phyloP scores from a whole-genome alignment of 2,113 vertebrate genomes.

The Ptychochromis oligacanthus region DNA sequence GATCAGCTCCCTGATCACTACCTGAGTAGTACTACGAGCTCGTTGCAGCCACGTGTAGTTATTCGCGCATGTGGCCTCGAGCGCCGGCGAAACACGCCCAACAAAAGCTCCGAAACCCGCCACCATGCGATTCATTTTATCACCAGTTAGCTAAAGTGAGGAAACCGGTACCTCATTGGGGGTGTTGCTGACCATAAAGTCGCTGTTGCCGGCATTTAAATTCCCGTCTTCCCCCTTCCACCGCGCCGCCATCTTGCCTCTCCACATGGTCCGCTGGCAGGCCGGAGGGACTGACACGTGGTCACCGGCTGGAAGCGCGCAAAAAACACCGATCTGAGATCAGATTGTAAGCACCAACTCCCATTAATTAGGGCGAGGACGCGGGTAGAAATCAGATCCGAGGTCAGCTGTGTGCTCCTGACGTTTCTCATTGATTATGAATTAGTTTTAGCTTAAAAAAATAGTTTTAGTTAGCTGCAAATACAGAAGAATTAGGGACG shows the following conservation, averaged over 20 bases:
- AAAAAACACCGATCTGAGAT: conserved; percentile 30
- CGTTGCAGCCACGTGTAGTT: conserved; percentile 66
- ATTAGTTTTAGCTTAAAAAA: background rate
- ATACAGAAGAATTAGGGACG: background rate
- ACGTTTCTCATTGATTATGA: background rate
- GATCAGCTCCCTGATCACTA: background rate
- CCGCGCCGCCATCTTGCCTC: conserved; percentile 82
- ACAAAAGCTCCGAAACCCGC: background rate
- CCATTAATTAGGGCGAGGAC: rapidly evolving
- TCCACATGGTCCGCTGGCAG: conserved; percentile 69
- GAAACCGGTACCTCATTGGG: conserved; percentile 55
- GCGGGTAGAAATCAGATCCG: background rate
- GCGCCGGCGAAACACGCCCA: background rate
- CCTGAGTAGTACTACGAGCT: conserved; percentile 16
- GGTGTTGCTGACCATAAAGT: conserved; percentile 19
- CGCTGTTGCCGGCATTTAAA: conserved; percentile 67
- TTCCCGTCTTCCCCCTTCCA: conserved; percentile 57
- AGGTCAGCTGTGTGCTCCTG: background rate
- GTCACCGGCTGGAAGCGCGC: conserved; percentile 18
- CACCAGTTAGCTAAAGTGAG: background rate
- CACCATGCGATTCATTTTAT: rapidly evolving
- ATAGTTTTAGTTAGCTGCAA: background rate
- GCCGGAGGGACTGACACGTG: conserved; percentile 70
- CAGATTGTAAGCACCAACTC: background rate
- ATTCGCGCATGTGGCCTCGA: conserved; percentile 39